phyloP scores from a whole-genome alignment of 2,113 vertebrate genomes.

The Lamprotornis superbus region DNA sequence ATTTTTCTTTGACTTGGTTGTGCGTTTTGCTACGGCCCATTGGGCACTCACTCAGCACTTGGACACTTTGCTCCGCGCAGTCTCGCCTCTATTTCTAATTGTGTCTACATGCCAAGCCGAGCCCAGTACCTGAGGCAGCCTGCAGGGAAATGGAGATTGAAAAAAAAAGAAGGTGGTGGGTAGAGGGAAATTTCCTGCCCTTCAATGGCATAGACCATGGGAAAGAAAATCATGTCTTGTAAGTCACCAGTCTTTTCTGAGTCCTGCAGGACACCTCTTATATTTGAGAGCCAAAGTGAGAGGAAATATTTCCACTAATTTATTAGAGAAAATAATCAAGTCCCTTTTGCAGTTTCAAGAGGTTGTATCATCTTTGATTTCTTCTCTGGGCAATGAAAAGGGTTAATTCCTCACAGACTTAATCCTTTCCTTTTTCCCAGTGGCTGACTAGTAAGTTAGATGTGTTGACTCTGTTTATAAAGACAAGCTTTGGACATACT shows the following conservation, averaged over 20 bases:
- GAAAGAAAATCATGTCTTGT: not conserved
- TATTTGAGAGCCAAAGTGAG: not conserved
- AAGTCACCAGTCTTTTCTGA: not conserved
- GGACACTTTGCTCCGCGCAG: constrained; percentile 48
- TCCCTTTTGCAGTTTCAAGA: not conserved
- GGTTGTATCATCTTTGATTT: not conserved
- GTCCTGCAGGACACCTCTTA: not conserved
- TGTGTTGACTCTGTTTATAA: not conserved
- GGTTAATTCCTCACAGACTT: constrained; percentile 42
- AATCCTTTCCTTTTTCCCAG: constrained; percentile 21
- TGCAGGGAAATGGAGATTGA: not conserved
- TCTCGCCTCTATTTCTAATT: constrained; percentile 33
- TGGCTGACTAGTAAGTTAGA: constrained; percentile 23
- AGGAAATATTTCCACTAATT: not conserved
- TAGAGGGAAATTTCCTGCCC: not conserved
- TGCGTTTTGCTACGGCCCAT: constrained; percentile 55
- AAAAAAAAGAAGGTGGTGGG: not conserved
- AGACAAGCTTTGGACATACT: constrained; percentile 6
- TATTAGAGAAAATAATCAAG: not conserved
- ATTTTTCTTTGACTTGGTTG: constrained; percentile 66
- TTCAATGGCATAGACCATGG: not conserved
- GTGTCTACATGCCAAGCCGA: constrained; percentile 39
- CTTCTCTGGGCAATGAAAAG: not conserved
- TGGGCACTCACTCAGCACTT: constrained; percentile 53
- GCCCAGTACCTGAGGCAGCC: constrained; percentile 25